A percentile compares a stretch with the other conserved stretches of the same genome.
These are phyloP conservation scores for Rattus norvegicus DNA, from an alignment of 2,113 vertebrate species.

Conservation along the genomic window GRCr8 NC_086035.1:86758501-86759000, in stretches of 20 bases:
- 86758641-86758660: slow-evolving; percentile 86
- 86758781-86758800: neutral
- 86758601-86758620: slow-evolving; percentile 90
- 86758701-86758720: slow-evolving; percentile 90
- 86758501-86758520: neutral
- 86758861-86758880: neutral
- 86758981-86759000: neutral
- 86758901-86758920: neutral
- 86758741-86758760: slow-evolving; percentile 69
- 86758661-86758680: slow-evolving; percentile 78
- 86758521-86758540: neutral
- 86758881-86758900: neutral
- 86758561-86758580: slow-evolving; percentile 85
- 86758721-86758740: slow-evolving; percentile 91
- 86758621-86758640: slow-evolving; percentile 91
- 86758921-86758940: neutral
- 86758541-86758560: neutral
- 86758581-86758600: slow-evolving; percentile 85
- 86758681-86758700: slow-evolving; percentile 90
- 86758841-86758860: neutral
- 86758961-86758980: neutral
- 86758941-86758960: neutral
- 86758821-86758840: neutral
- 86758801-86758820: neutral
- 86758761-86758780: neutral